Evolutionary conservation across 2,113 vertebrate species (phyloP).

Genomic region (Oophaga pumilio): DNA sequence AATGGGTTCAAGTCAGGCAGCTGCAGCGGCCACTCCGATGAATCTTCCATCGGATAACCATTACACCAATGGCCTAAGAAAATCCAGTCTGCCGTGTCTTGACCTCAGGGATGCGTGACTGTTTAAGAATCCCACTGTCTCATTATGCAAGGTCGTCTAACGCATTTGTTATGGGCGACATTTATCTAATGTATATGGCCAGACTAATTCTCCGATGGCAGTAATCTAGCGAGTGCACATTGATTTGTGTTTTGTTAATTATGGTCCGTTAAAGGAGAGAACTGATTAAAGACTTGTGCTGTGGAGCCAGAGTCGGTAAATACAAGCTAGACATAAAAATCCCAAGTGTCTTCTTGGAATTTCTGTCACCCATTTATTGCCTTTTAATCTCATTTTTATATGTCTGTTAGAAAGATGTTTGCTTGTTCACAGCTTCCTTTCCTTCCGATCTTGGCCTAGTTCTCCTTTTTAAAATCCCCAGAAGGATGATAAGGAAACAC

Average conservation of each 20-base stretch:
- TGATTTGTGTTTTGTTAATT: not conserved
- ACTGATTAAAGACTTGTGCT: not conserved
- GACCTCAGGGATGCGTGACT: not conserved
- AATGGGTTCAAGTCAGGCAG: no score
- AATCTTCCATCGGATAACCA: no score
- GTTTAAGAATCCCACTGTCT: not conserved
- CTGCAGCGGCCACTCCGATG: no score
- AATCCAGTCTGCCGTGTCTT: not conserved
- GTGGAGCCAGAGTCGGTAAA: not conserved
- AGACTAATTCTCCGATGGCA: not conserved
- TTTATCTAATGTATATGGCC: not conserved
- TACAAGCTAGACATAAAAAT: not conserved
- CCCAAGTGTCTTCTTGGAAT: not conserved
- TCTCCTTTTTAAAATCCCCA: slow-evolving; percentile 47
- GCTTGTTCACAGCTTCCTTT: slow-evolving; percentile 49
- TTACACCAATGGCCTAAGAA: not conserved
- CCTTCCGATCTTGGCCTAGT: slow-evolving; percentile 52
- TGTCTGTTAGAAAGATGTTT: slow-evolving; percentile 27
- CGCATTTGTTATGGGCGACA: not conserved
- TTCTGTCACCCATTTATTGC: slow-evolving; percentile 7
- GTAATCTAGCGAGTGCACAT: not conserved
- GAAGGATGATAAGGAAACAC: slow-evolving; percentile 54
- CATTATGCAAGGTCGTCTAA: not conserved
- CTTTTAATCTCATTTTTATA: slow-evolving; percentile 37
- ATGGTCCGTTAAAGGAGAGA: not conserved